Evolutionary conservation across 2,888 invertebrate genomes (phyloP), one percentile per base, ranked within the genome.

Genomic region (Limenitis camilla): DNA sequence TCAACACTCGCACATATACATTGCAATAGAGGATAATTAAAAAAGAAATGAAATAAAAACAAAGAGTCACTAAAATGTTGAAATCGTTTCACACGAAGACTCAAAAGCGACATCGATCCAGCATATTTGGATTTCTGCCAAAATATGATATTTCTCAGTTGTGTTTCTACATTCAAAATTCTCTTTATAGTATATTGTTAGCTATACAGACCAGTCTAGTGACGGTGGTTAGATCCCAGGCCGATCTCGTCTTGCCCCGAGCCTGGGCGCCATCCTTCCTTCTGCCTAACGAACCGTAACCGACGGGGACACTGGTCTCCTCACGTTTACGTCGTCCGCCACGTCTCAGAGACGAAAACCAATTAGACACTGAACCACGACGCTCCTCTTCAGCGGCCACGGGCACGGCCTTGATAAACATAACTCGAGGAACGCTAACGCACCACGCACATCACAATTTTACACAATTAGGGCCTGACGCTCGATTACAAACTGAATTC

Each of bases 311-410:
- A 43, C 74, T 71, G 55, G 68, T 66, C 58, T 86, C 83, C 62
- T 87, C 84, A 42, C 85, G 81, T 67, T 84, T 81, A 56, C 88
- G 80, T 49, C 87, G 75, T 45, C 85, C 78, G 78, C 90, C 76
- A 61, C 94, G 90, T 66, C 93, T 91, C 72, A 94, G 76, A 59
- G 94, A 94, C 61, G 92, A 93, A 79, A 94, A 94, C 94, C 94
- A 95, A 77, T 92, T 93, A 63, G 92, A 90, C 56, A 93, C 91
- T 63, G 92, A 92, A 65, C 91, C 91, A 60, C 91, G 91, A 64
- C 91, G 89, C 74, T 91, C 91, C 63, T 91, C 88, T 64, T 89
- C 83, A 68, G 76, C 80, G 72, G 80, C 67, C 64, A 73, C 79
- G 63, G 82, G 80, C 68, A 78, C 85, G 65, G 78, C 80, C 68